phyloP scores from a whole-genome alignment of 2,113 vertebrate species.

The Bufo gargarizans region DNA sequence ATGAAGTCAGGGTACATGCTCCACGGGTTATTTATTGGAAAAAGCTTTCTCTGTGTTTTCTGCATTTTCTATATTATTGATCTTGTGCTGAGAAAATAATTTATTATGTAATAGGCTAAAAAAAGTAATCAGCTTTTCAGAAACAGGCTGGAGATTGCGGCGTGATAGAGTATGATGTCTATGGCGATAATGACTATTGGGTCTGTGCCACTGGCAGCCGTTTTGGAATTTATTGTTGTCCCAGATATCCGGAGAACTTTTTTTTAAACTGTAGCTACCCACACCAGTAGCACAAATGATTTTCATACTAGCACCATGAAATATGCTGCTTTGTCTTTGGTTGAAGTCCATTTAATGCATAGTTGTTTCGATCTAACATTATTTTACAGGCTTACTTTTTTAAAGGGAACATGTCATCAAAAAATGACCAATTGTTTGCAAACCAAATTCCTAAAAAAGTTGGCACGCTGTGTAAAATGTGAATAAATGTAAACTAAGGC shows the following conservation, averaged over 20 bases:
- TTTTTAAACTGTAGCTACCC: background rate
- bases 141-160: background rate
- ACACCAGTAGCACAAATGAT: background rate
- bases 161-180: background rate
- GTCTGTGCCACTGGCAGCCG: background rate
- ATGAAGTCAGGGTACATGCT: background rate
- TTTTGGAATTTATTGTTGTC: background rate
- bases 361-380: no score
- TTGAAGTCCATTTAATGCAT: no score
- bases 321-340: no score
- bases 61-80: conserved; percentile 25
- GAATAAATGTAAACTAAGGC: no score
- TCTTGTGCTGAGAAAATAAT: conserved; percentile 21
- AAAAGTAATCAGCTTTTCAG: conserved; percentile 24
- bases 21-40: conserved; percentile 22
- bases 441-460: no score
- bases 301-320: no score
- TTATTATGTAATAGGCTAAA: conserved; percentile 3
- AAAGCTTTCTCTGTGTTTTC: conserved; percentile 17
- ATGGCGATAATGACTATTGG: background rate
- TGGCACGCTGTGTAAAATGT: no score
- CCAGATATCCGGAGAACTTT: background rate
- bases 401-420: no score
- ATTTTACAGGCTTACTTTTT: no score
- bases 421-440: no score